phyloP scores from a whole-genome alignment of 2,888 invertebrate genomes.

The Rhagonycha fulva region DNA sequence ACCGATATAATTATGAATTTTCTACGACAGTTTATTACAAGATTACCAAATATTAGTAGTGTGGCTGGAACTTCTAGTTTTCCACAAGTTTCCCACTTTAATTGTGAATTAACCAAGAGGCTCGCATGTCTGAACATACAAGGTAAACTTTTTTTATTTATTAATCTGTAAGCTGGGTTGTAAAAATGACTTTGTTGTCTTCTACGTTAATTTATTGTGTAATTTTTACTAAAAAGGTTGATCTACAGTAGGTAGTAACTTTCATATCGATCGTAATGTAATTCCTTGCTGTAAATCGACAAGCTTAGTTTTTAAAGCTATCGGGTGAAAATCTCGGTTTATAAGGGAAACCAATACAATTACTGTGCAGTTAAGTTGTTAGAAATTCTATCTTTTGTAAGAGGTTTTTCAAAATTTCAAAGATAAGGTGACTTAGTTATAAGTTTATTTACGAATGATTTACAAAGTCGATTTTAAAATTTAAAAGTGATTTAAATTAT shows the following conservation, averaged over 20 bases:
- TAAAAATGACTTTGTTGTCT: not conserved
- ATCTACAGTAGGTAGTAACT: not conserved
- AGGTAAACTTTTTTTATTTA: conserved; percentile 30
- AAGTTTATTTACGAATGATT: too few relatives aligned
- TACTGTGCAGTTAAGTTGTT: too few relatives aligned
- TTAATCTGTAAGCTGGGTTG: not conserved
- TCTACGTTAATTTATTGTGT: not conserved
- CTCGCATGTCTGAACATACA: conserved; percentile 37
- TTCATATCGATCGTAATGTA: not conserved
- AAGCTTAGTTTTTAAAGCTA: too few relatives aligned
- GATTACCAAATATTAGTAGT: conserved; percentile 26
- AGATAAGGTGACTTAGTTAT: too few relatives aligned
- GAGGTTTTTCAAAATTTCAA: too few relatives aligned
- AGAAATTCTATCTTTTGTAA: too few relatives aligned
- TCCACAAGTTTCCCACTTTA: conserved; percentile 8
- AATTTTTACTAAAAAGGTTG: not conserved
- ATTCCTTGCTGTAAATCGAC: not conserved
- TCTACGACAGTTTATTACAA: conserved; percentile 32
- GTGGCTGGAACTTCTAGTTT: conserved; percentile 12
- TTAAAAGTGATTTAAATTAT: too few relatives aligned
- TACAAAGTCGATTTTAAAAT: too few relatives aligned
- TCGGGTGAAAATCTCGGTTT: too few relatives aligned
- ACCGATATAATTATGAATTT: conserved; percentile 34
- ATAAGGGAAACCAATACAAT: too few relatives aligned
- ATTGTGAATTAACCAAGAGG: conserved; percentile 32